Evolutionary conservation across 2,888 invertebrate species (phyloP), one percentile per base, ranked within the genome.

Genomic region (Pseudococcus longispinus): DNA sequence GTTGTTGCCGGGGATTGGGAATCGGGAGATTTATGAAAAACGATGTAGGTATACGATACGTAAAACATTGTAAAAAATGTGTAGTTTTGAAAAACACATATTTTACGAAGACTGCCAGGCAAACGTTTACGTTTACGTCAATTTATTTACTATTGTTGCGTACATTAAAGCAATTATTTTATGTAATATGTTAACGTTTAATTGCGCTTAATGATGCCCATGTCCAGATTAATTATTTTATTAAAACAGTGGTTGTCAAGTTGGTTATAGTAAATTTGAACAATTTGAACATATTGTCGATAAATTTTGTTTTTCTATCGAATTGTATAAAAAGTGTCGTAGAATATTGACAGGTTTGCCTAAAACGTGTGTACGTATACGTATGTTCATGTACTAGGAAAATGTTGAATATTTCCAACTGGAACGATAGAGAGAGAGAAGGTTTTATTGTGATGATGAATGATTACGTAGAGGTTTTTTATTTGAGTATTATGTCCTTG

Each of bases 401-500:
- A 15, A 29, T 70, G 65, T 13, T 13, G 18, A 18, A 70, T 70
- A 70, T 29, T 70, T 70, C 29, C 70, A 18, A 29, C 70, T 70
- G 70, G 70, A 70, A 70, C 18, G 18, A 37, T 37, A 37, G 37
- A 29, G 60, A 60, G 18, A 55, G 46, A 46, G 51, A 51, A 51
- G 60, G 60, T 23, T 70, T 18, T 18, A 29, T 70, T 70, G 70
- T 70, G 70, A 70, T 70, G 70, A 70, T 70, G 70, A 70, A 70
- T 70, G 29, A 60, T 60, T 60, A 60, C 60, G 60, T 60, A 60
- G 60, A 60, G 60, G 60, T 60, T 60, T 70, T 32, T 70, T 70
- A 29, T 70, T 70, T 18, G 29, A 70, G 70, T 29, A 55, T n/a
- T 65, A 80, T 80, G 77, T 80, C 77, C 77, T 80, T 80, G 77